phyloP scores from a whole-genome alignment of 1,140 invertebrate genomes.

The Drosophila micromelanica region DNA sequence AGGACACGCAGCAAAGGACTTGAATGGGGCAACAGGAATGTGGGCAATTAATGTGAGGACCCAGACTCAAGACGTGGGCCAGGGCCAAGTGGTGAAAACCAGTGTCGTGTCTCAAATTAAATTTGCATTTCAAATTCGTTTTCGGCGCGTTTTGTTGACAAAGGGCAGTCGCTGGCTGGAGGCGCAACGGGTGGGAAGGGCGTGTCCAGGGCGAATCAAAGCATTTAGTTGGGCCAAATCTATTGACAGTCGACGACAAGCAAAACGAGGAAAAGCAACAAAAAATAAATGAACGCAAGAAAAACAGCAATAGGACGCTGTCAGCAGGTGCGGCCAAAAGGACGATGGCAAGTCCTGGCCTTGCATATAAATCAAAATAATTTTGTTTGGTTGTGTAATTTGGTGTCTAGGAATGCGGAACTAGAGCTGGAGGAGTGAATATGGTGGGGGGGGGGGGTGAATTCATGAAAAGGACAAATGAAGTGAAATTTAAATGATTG shows the following conservation, averaged over 20 bases:
- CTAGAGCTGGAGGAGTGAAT: neutral
- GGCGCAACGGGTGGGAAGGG: neutral
- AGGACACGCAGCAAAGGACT: neutral
- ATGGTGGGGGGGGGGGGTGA: neutral
- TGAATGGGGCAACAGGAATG: slow-evolving; percentile 15
- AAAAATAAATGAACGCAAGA: neutral
- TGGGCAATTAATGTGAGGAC: slow-evolving; percentile 56
- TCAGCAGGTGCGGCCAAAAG: slow-evolving; percentile 26
- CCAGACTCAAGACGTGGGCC: neutral
- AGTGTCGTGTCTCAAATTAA: slow-evolving; percentile 76
- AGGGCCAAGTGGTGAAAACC: slow-evolving; percentile 14
- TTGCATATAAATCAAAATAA: slow-evolving; percentile 83
- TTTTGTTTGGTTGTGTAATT: slow-evolving; percentile 75
- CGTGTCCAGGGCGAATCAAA: slow-evolving; percentile 65
- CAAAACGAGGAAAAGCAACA: neutral
- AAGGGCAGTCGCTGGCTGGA: slow-evolving; percentile 6
- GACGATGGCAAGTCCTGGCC: slow-evolving; percentile 25
- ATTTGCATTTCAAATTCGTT: slow-evolving; percentile 80
- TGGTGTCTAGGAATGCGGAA: slow-evolving; percentile 39
- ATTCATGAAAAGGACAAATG: slow-evolving; percentile 81
- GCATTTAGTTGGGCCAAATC: slow-evolving; percentile 76
- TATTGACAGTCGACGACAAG: slow-evolving; percentile 48
- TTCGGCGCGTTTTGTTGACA: slow-evolving; percentile 57
- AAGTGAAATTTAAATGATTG: slow-evolving; percentile 83
- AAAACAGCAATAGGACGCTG: slow-evolving; percentile 5